phyloP scores from a whole-genome alignment of 2,113 vertebrate species.

The Oreochromis spilurus region DNA sequence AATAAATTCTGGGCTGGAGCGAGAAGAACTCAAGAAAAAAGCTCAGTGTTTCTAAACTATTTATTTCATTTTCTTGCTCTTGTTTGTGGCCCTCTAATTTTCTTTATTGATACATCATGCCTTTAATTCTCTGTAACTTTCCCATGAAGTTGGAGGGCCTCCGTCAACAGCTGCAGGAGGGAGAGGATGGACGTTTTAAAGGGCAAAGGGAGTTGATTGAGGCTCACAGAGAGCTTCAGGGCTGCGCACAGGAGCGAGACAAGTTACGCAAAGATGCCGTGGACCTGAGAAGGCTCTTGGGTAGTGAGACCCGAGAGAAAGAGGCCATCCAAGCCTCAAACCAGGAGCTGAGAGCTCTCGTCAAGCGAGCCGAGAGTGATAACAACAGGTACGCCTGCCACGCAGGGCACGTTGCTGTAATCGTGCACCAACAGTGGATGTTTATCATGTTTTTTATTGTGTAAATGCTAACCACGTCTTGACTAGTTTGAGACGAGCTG shows the following conservation, averaged over 20 bases:
- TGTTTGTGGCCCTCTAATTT: neutral
- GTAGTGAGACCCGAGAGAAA: constrained; percentile 69
- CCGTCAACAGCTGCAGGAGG: constrained; percentile 59
- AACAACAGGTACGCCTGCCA: constrained; percentile 74
- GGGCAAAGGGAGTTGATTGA: constrained; percentile 65
- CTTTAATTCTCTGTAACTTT: neutral
- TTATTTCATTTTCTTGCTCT: neutral
- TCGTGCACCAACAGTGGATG: neutral
- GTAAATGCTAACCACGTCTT: neutral
- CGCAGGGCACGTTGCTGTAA: neutral
- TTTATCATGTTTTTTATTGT: neutral
- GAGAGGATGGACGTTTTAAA: constrained; percentile 59
- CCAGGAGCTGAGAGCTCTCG: constrained; percentile 64
- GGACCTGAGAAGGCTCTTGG: constrained; percentile 66
- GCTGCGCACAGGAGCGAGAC: constrained; percentile 64
- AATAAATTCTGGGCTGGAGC: neutral
- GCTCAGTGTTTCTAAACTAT: neutral
- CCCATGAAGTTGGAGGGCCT: constrained; percentile 68
- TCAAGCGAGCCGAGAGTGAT: constrained; percentile 75
- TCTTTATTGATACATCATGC: neutral
- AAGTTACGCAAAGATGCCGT: constrained; percentile 62
- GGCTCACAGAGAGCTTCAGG: constrained; percentile 66
- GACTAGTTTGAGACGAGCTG: constrained; percentile 68
- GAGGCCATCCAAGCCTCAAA: constrained; percentile 74
- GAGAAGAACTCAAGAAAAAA: neutral